A percentile compares a stretch with the other conserved stretches of the same genome.
These are phyloP conservation scores for Drosophila kambysellisi DNA, from an alignment of 2,888 invertebrate genomes.

Conservation along the genomic window DNA sequence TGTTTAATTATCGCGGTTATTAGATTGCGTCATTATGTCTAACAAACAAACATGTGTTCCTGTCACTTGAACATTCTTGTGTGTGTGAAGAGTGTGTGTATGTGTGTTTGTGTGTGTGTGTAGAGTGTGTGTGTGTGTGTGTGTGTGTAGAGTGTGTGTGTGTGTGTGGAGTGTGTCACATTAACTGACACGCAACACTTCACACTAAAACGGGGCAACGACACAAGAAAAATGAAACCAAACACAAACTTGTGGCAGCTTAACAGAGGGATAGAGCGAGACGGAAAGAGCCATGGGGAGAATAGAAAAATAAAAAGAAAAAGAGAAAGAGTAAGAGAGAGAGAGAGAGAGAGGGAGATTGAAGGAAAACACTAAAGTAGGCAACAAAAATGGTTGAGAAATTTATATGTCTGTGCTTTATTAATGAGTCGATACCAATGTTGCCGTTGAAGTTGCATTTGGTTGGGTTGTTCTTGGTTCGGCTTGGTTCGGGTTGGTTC, in stretches of 20 bases:
- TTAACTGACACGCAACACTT: slow-evolving; percentile 80
- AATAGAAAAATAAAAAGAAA: neutral
- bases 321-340: too few species aligned
- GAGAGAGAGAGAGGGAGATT: neutral
- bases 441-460: slow-evolving; percentile 42
- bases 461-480: neutral
- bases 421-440: slow-evolving; percentile 61
- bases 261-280: slow-evolving; percentile 4
- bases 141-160: neutral
- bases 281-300: neutral
- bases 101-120: slow-evolving; percentile 12
- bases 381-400: slow-evolving; percentile 35
- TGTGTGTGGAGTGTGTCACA: slow-evolving; percentile 63
- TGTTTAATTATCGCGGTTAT: slow-evolving; percentile 9
- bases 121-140: neutral
- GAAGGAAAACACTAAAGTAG: slow-evolving; percentile 37
- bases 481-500: neutral
- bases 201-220: slow-evolving; percentile 69
- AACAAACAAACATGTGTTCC: slow-evolving; percentile 73
- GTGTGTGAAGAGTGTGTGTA: neutral
- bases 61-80: slow-evolving; percentile 33
- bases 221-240: slow-evolving; percentile 42
- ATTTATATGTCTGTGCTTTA: slow-evolving; percentile 50
- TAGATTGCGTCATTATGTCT: slow-evolving; percentile 56
- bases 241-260: slow-evolving; percentile 28